Conservation (phyloP, 2,888 invertebrate genomes). For the Callosobruchus maculatus region DNA sequence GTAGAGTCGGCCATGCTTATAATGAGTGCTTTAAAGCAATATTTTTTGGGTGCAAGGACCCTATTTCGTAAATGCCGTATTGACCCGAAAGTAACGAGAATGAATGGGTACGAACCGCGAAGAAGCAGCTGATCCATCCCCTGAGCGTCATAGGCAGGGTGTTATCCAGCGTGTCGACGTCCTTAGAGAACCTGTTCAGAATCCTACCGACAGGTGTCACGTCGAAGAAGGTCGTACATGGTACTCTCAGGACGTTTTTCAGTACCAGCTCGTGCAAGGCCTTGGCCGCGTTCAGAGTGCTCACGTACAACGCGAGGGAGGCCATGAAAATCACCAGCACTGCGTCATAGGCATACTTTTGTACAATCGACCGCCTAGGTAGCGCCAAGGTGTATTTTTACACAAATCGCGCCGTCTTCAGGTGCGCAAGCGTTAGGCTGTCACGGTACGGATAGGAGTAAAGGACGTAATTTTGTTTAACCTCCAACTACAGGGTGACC, state of each 20-base stretch:
- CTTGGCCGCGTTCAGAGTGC: constrained; percentile 60
- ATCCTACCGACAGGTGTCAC: constrained; percentile 76
- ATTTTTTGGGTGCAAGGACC: too few species aligned
- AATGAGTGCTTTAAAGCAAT: too few species aligned
- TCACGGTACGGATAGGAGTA: too few species aligned
- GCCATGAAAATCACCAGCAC: constrained; percentile 64
- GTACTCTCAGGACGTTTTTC: constrained; percentile 62
- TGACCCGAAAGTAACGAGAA: neutral
- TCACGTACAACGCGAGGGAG: constrained; percentile 64
- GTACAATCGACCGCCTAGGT: too few species aligned
- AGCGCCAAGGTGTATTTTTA: too few species aligned
- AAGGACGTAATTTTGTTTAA: too few species aligned
- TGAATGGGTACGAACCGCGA: constrained; percentile 52
- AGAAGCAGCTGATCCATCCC: constrained; percentile 66
- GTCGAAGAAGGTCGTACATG: constrained; percentile 72
- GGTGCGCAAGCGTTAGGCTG: too few species aligned
- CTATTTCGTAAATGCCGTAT: too few species aligned
- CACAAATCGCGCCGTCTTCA: too few species aligned
- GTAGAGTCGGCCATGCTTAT: too few species aligned
- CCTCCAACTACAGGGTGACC: too few species aligned
- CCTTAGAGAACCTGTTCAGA: constrained; percentile 75
- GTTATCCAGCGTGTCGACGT: constrained; percentile 69
- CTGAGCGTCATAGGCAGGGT: constrained; percentile 68
- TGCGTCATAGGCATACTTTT: constrained; percentile 39
- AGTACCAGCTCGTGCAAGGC: constrained; percentile 64